phyloP scores from a whole-genome alignment of 2,113 vertebrate genomes.

The Dipodomys stephensi region DNA sequence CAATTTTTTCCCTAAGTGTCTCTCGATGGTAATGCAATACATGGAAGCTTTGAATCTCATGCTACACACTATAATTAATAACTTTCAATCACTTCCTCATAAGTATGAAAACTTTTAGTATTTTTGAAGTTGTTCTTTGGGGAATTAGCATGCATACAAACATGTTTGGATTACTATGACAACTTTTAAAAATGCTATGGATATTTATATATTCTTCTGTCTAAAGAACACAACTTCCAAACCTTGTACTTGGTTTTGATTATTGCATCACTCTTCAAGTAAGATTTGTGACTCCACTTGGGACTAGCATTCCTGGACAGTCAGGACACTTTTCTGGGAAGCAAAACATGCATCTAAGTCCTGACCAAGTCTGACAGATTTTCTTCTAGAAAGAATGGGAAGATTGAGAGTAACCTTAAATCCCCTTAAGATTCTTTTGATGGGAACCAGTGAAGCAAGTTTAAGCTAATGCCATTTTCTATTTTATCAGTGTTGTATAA shows the following conservation, averaged over 20 bases:
- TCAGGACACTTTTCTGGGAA: conserved; percentile 52
- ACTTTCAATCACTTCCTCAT: not conserved
- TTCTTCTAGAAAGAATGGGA: conserved; percentile 59
- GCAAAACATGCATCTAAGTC: conserved; percentile 65
- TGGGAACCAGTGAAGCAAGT: conserved; percentile 74
- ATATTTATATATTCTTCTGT: not conserved
- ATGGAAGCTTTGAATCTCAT: not conserved
- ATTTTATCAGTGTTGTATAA: conserved; percentile 65
- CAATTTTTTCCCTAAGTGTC: not conserved
- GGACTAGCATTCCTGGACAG: conserved; percentile 59
- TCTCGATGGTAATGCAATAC: not conserved
- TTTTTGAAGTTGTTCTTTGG: not conserved
- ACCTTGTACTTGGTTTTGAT: not conserved
- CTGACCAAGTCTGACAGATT: conserved; percentile 71
- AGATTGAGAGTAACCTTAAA: conserved; percentile 77
- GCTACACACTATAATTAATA: not conserved
- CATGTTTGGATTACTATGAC: too few relatives aligned
- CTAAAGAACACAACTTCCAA: conserved; percentile 1
- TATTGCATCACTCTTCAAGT: not conserved
- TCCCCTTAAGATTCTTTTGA: conserved; percentile 76
- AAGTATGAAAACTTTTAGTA: not conserved
- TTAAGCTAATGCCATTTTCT: conserved; percentile 77
- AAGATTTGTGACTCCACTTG: conserved; percentile 76
- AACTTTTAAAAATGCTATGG: too few relatives aligned
- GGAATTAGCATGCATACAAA: too few relatives aligned